Percentiles rank a stretch among this genome's conserved stretches.
Conservation (phyloP, 2,888 invertebrate species). For the Eremobia ochroleuca region DNA sequence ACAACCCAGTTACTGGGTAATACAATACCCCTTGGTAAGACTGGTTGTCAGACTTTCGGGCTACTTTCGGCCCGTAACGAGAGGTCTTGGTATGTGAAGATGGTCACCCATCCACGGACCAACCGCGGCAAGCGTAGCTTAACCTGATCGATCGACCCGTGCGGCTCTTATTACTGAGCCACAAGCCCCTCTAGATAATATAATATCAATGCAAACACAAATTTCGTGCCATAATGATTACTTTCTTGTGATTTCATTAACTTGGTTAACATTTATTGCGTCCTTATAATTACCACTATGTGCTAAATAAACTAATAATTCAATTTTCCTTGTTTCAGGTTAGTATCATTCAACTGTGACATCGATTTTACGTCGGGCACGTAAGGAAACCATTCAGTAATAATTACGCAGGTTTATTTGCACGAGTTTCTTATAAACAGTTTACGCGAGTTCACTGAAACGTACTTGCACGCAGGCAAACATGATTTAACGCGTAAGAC, state of each 20-base stretch:
- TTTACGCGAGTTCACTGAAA: conserved; percentile 1
- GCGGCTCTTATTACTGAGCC: too few species aligned
- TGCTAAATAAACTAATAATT: conserved; percentile 40
- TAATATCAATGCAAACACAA: background rate
- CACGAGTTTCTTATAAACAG: conserved; percentile 11
- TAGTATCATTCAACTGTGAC: conserved; percentile 45
- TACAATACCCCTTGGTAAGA: too few species aligned
- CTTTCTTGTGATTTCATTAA: background rate
- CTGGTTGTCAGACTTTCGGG: too few species aligned
- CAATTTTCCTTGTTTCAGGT: conserved; percentile 72
- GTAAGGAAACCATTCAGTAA: conserved; percentile 41
- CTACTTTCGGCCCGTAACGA: too few species aligned
- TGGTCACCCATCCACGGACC: too few species aligned
- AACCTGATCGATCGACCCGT: too few species aligned
- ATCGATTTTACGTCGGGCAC: conserved; percentile 6
- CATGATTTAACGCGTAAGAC: too few species aligned
- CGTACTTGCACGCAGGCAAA: background rate
- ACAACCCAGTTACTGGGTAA: too few species aligned
- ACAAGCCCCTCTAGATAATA: too few species aligned
- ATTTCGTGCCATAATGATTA: background rate
- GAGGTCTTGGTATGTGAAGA: too few species aligned
- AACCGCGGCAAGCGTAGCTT: too few species aligned
- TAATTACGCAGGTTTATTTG: background rate
- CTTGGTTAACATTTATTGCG: background rate
- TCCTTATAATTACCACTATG: background rate